Conservation (phyloP, 2,888 invertebrate genomes). For the Tachystola acroxantha region DNA sequence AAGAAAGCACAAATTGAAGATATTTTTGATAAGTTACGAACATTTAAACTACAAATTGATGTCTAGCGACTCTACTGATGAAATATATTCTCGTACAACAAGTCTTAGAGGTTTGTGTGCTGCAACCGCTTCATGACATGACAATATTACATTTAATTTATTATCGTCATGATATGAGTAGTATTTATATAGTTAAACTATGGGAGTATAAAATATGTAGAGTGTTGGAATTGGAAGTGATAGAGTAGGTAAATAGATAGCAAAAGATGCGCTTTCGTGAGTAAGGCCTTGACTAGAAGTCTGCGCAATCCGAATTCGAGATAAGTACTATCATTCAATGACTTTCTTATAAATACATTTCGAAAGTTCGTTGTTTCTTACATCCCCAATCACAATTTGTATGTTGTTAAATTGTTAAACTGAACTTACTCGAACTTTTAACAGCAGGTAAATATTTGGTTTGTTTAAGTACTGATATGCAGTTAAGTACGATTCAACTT, state of each 20-base stretch:
- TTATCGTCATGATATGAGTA: too few relatives aligned
- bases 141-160: too few relatives aligned
- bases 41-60: constrained; percentile 65
- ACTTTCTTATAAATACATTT: constrained; percentile 41
- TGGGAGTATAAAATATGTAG: too few relatives aligned
- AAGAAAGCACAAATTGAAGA: constrained; percentile 61
- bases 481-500: not conserved
- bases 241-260: not conserved
- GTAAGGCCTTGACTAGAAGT: not conserved
- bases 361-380: constrained; percentile 62
- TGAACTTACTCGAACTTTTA: too few relatives aligned
- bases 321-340: constrained; percentile 1
- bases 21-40: constrained; percentile 48
- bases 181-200: too few relatives aligned
- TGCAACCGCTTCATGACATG: not conserved
- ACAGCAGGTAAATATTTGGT: not conserved
- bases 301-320: too few relatives aligned
- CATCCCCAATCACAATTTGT: constrained; percentile 37
- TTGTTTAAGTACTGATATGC: not conserved
- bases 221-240: not conserved
- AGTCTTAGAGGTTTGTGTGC: not conserved
- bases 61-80: constrained; percentile 72
- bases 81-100: constrained; percentile 22
- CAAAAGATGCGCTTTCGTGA: not conserved
- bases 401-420: not conserved